Conservation (phyloP, 2,888 invertebrate genomes). For the Cantharis rustica region DNA sequence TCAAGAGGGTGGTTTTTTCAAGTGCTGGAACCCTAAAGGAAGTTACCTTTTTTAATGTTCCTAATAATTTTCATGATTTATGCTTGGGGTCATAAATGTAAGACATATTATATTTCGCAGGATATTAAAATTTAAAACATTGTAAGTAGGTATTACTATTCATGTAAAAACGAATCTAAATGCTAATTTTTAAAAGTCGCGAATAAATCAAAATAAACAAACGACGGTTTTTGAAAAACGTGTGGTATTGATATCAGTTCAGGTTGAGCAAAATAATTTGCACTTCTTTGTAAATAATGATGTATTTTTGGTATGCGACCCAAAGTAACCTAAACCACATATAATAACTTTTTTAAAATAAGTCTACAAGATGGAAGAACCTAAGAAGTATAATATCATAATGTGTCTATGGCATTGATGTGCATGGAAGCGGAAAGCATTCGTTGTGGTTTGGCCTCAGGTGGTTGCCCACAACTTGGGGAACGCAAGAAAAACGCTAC, state of each 20-base stretch:
- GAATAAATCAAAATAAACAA: not conserved
- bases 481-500: slow-evolving; percentile 37
- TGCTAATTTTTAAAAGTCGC: not conserved
- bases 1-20: not conserved
- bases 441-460: slow-evolving; percentile 41
- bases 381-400: slow-evolving; percentile 14
- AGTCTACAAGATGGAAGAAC: slow-evolving; percentile 2
- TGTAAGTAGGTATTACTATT: not conserved
- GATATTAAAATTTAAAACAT: not conserved
- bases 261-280: not conserved
- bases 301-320: not conserved
- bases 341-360: not conserved
- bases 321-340: not conserved
- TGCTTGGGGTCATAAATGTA: not conserved
- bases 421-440: slow-evolving; percentile 44
- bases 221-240: not conserved
- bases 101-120: not conserved
- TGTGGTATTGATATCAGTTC: not conserved
- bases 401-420: slow-evolving; percentile 46
- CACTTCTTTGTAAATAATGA: not conserved
- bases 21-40: not conserved
- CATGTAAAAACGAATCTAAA: not conserved
- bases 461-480: slow-evolving; percentile 45
- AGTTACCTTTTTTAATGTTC: slow-evolving; percentile 2
- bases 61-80: not conserved